Evolutionary conservation across 2,797 vertebrate genomes (phyloP).

Genomic region (Bucorvus abyssinicus): DNA sequence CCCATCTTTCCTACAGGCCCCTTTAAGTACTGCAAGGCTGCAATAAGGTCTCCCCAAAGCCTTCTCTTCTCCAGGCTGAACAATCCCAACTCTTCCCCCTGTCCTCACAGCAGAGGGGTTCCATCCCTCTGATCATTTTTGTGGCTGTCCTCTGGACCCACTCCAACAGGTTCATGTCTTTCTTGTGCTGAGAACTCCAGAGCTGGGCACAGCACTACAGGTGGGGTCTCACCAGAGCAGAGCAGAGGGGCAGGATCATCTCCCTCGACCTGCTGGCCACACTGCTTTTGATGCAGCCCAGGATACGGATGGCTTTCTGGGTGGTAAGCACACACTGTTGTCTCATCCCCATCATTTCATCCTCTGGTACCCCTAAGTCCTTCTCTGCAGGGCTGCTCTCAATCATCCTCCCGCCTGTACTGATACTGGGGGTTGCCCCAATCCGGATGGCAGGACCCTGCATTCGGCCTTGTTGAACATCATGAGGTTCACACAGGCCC

Average conservation of each 20-base stretch:
- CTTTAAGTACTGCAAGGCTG: background rate
- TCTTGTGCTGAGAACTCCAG: background rate
- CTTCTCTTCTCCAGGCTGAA: background rate
- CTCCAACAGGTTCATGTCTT: background rate
- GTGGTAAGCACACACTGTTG: too few relatives aligned
- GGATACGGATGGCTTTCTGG: background rate
- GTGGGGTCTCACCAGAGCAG: background rate
- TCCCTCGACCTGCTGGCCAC: background rate
- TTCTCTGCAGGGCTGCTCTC: background rate
- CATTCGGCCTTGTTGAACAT: background rate
- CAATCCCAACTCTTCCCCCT: background rate
- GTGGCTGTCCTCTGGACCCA: background rate
- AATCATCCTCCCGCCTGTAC: background rate
- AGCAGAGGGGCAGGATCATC: background rate
- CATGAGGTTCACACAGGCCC: background rate
- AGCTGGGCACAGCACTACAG: background rate
- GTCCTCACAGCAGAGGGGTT: background rate
- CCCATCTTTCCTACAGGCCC: background rate
- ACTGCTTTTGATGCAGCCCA: background rate
- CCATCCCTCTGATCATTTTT: background rate
- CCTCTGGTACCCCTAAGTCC: background rate
- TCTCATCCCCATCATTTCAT: background rate
- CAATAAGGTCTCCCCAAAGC: background rate
- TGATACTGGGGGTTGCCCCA: background rate
- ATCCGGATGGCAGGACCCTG: too few relatives aligned